Conservation (phyloP, 2,113 vertebrate species). For the Upupa epops region DNA sequence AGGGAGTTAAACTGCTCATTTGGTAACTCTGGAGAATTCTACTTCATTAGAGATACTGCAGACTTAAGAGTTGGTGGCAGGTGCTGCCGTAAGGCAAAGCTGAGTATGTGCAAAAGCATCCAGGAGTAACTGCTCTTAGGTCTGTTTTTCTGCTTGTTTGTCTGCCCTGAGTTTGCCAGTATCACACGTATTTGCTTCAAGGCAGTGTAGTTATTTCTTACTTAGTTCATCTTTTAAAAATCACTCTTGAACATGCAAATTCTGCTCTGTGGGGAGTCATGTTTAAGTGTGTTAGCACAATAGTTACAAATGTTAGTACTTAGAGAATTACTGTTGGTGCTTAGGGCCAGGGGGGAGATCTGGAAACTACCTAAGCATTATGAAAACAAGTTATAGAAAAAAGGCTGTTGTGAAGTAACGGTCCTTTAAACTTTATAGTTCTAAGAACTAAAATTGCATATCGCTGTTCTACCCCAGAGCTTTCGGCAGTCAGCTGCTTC, state of each 20-base stretch:
- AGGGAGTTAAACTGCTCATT: background rate
- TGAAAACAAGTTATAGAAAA: background rate
- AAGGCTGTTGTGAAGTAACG: background rate
- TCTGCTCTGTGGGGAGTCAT: background rate
- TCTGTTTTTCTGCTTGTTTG: background rate
- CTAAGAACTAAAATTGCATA: background rate
- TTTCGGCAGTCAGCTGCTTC: background rate
- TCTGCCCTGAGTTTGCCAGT: background rate
- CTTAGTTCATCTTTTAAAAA: background rate
- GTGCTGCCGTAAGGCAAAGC: background rate
- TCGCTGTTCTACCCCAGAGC: background rate
- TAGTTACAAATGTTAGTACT: background rate
- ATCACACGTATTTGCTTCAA: background rate
- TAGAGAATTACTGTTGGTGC: background rate
- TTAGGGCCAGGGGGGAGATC: rapidly evolving
- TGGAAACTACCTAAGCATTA: background rate
- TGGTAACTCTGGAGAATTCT: background rate
- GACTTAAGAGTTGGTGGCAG: background rate
- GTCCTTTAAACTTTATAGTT: background rate
- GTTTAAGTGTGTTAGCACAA: background rate
- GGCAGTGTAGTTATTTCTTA: background rate
- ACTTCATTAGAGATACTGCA: background rate
- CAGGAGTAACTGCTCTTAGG: background rate
- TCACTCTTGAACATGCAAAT: background rate
- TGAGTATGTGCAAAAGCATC: background rate